These are phyloP conservation scores for Megalurothrips usitatus DNA, from an alignment of 2,888 invertebrate species.

Conservation along the genomic window DNA sequence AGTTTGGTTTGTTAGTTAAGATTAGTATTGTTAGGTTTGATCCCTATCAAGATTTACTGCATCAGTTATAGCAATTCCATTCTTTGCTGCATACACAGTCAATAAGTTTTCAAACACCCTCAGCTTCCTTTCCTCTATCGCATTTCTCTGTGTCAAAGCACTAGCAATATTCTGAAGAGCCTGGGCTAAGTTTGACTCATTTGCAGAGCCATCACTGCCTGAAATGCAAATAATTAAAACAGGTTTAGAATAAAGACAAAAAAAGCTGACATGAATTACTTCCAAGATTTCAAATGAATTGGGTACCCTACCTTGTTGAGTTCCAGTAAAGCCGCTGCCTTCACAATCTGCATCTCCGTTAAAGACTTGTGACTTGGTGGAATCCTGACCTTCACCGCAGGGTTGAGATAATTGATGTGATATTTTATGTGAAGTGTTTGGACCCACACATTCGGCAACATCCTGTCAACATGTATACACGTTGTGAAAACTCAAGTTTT, in stretches of 20 bases:
- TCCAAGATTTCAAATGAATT: too few relatives aligned
- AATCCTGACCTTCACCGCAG: too few relatives aligned
- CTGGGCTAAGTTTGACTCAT: not conserved
- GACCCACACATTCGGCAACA: not conserved
- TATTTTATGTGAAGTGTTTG: not conserved
- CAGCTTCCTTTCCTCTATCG: not conserved
- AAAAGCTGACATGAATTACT: not conserved
- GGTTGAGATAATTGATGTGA: too few relatives aligned
- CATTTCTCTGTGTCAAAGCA: slow-evolving; percentile 8
- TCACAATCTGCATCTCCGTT: too few relatives aligned
- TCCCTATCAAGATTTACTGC: not conserved
- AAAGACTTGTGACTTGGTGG: too few relatives aligned
- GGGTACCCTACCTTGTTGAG: too few relatives aligned
- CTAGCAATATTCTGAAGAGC: not conserved
- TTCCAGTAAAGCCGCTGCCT: too few relatives aligned
- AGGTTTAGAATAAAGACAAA: not conserved
- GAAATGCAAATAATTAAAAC: too few relatives aligned
- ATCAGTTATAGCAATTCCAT: not conserved
- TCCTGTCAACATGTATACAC: not conserved
- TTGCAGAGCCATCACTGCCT: not conserved
- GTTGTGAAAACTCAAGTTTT: not conserved
- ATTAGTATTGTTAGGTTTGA: not conserved
- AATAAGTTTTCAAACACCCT: slow-evolving; percentile 8
- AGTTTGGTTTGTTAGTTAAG: too few relatives aligned
- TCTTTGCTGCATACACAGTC: not conserved